These are phyloP conservation scores for Gorsachius magnificus DNA, from an alignment of 2,797 vertebrate species.

Conservation along the genomic window DNA sequence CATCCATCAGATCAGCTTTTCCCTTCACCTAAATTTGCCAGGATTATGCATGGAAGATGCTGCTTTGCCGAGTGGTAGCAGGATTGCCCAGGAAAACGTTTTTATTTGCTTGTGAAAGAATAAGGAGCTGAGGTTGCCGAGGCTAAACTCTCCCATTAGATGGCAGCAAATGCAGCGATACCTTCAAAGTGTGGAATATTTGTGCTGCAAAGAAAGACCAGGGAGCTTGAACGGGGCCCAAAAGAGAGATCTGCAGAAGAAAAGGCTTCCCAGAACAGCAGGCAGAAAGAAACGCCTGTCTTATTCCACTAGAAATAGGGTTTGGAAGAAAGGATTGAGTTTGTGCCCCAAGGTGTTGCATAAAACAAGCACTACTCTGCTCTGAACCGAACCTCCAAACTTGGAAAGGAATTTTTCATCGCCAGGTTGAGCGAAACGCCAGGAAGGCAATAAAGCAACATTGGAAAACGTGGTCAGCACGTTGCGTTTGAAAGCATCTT, in stretches of 20 bases:
- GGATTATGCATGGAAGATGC: not conserved
- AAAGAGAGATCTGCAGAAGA: not conserved
- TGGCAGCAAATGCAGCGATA: slow-evolving; percentile 64
- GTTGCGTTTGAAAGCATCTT: not conserved
- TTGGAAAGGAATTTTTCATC: not conserved
- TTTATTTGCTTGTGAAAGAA: not conserved
- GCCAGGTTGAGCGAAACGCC: not conserved
- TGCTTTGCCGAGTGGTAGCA: not conserved
- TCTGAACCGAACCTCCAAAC: not conserved
- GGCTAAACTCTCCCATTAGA: slow-evolving; percentile 48
- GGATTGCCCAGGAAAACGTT: not conserved
- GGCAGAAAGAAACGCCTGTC: not conserved
- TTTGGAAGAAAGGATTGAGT: not conserved
- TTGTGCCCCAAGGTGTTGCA: not conserved
- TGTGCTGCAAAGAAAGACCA: not conserved
- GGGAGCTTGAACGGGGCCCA: not conserved
- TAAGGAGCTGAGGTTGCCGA: not conserved
- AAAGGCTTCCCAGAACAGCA: not conserved
- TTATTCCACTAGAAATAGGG: not conserved
- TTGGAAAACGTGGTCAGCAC: not conserved
- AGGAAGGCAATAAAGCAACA: not conserved
- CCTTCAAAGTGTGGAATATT: not conserved
- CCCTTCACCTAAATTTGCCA: not conserved
- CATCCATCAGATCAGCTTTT: not conserved
- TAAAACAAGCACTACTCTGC: not conserved